Percentiles rank a stretch among this genome's conserved stretches.
Conservation (phyloP, 1,140 invertebrate genomes). For the Spodoptera frugiperda region DNA sequence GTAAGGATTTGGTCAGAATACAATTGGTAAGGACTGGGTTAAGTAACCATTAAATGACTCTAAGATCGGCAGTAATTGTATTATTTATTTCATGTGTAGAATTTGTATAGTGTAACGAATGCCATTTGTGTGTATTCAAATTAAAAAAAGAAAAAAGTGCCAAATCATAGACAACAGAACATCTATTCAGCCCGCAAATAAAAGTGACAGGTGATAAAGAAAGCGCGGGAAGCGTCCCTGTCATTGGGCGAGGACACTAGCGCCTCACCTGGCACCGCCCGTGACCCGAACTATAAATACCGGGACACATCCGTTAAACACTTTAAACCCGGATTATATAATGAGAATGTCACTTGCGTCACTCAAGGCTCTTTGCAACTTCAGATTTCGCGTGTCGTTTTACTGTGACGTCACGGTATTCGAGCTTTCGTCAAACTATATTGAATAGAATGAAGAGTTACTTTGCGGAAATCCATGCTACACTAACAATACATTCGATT, state of each 20-base stretch:
- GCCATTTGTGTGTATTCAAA: neutral
- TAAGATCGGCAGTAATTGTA: too few relatives aligned
- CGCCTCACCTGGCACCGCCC: slow-evolving; percentile 43
- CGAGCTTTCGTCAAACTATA: slow-evolving; percentile 18
- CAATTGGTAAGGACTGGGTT: too few relatives aligned
- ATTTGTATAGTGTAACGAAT: too few relatives aligned
- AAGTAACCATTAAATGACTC: too few relatives aligned
- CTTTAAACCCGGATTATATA: slow-evolving; percentile 21
- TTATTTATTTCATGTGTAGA: too few relatives aligned
- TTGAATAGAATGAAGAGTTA: too few relatives aligned
- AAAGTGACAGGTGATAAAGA: slow-evolving; percentile 35
- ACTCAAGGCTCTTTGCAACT: slow-evolving; percentile 26
- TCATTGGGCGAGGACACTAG: slow-evolving; percentile 50
- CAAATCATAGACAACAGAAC: slow-evolving; percentile 14
- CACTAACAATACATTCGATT: too few relatives aligned
- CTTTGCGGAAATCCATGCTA: too few relatives aligned
- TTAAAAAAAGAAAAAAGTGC: slow-evolving; percentile 7
- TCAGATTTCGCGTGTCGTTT: neutral
- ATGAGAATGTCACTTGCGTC: slow-evolving; percentile 36
- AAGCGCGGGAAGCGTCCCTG: slow-evolving; percentile 40
- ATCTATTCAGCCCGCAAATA: neutral
- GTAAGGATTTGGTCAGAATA: too few relatives aligned
- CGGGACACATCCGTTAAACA: slow-evolving; percentile 31
- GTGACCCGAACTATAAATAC: slow-evolving; percentile 44
- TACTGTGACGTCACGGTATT: slow-evolving; percentile 6